Evolutionary conservation across 2,797 vertebrate genomes (phyloP).

Genomic region (Pangasius mekongensis): DNA sequence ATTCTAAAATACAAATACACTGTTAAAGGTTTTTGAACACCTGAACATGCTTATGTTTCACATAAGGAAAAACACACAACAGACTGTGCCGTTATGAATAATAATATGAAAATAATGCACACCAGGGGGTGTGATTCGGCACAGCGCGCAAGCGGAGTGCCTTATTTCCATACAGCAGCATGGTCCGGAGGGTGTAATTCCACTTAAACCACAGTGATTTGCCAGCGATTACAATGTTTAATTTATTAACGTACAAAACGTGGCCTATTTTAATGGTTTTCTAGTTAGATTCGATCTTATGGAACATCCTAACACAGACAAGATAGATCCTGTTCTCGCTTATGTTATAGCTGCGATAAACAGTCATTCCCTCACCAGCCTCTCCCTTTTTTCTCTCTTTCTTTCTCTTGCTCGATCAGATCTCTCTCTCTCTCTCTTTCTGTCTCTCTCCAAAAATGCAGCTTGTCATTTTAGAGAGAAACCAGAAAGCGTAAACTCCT

Average conservation of each 20-base stretch:
- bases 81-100: neutral
- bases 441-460: neutral
- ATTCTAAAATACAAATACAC: neutral
- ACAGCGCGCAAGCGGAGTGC: neutral
- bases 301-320: neutral
- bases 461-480: neutral
- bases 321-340: neutral
- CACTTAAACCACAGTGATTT: neutral
- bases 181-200: neutral
- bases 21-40: neutral
- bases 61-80: neutral
- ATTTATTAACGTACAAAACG: neutral
- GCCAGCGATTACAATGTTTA: neutral
- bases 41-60: neutral
- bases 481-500: neutral
- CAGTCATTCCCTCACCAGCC: neutral
- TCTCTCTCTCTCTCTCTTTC: too few relatives aligned
- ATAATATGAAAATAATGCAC: neutral
- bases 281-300: neutral
- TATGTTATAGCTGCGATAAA: neutral
- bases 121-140: too few relatives aligned
- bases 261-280: neutral
- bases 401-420: too few relatives aligned
- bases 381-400: too few relatives aligned
- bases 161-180: neutral